Conservation (phyloP, 2,888 invertebrate genomes). For the Gymnosoma rotundatum region DNA sequence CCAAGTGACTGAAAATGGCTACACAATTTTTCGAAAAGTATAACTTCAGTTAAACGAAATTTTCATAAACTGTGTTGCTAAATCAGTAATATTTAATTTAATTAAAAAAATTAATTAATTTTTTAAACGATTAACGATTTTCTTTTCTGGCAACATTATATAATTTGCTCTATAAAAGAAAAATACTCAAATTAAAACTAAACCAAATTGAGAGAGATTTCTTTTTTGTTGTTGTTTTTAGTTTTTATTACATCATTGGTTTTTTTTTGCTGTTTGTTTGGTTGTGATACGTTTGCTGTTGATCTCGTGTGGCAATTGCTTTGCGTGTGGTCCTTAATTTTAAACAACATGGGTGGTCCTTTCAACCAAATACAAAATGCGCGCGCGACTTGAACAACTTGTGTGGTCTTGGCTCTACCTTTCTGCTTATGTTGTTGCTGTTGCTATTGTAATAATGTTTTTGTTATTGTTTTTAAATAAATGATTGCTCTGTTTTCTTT, state of each 20-base stretch:
- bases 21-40: too few relatives aligned
- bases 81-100: too few relatives aligned
- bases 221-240: constrained; percentile 16
- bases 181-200: constrained; percentile 45
- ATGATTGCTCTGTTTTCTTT: constrained; percentile 27
- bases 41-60: too few relatives aligned
- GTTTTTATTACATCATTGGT: constrained; percentile 41
- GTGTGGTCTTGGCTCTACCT: constrained; percentile 58
- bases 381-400: constrained; percentile 65
- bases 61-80: too few relatives aligned
- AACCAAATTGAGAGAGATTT: constrained; percentile 47
- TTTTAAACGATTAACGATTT: too few relatives aligned
- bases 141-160: background rate
- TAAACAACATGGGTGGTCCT: constrained; percentile 68
- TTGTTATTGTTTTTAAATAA: constrained; percentile 25
- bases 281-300: constrained; percentile 63
- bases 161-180: constrained; percentile 41
- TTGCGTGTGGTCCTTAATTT: constrained; percentile 73
- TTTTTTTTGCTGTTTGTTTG: constrained; percentile 33
- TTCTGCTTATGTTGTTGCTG: constrained; percentile 35
- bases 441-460: constrained; percentile 31
- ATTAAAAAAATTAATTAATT: too few relatives aligned
- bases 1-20: too few relatives aligned
- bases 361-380: constrained; percentile 66
- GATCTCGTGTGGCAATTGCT: constrained; percentile 74